Evolutionary conservation across 2,888 invertebrate species (phyloP).

Genomic region (Ennomos erosarius): DNA sequence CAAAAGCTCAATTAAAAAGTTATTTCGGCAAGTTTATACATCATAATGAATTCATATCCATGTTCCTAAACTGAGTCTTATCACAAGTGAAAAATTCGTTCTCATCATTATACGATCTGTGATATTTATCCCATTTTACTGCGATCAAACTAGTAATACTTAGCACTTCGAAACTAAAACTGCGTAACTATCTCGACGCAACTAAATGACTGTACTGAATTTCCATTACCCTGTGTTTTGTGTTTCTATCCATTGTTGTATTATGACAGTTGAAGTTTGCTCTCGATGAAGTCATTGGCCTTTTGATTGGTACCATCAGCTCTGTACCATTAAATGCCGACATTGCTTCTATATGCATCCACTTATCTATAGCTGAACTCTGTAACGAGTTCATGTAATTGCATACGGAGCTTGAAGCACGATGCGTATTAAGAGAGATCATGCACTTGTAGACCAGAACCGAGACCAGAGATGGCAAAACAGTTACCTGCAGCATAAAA

Average conservation of each 20-base stretch:
- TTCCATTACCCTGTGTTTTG: no score
- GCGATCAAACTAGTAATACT: no score
- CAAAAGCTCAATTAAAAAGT: conserved; percentile 24
- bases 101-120: no score
- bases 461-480: background rate
- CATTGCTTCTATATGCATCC: conserved; percentile 33
- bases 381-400: conserved; percentile 55
- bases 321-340: conserved; percentile 29
- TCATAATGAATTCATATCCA: conserved; percentile 1
- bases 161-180: no score
- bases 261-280: conserved; percentile 11
- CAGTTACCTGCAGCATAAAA: no score
- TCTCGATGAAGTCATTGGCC: conserved; percentile 24
- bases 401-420: conserved; percentile 51
- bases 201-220: no score
- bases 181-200: no score
- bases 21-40: conserved; percentile 20
- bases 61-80: no score
- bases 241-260: background rate
- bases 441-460: conserved; percentile 18
- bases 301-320: conserved; percentile 36
- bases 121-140: no score
- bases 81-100: no score
- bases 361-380: conserved; percentile 46
- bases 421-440: conserved; percentile 50